Evolutionary conservation across 2,113 vertebrate species (phyloP), one percentile per base, ranked within the genome.

Genomic region (Platichthys flesus): DNA sequence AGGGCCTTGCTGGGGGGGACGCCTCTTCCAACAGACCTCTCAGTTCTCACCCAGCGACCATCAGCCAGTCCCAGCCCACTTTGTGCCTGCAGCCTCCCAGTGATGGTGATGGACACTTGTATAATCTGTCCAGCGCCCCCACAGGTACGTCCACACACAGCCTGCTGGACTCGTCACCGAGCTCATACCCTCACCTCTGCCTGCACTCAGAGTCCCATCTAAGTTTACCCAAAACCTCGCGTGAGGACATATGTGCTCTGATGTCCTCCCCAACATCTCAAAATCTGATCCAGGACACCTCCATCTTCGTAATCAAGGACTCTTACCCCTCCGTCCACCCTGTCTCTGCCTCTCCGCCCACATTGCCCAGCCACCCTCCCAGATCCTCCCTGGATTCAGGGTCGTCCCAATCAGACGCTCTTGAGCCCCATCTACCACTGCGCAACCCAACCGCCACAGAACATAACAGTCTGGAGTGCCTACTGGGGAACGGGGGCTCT

Each of bases 381-480:
- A 64, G 56, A 51, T 66, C 81, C 56, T 70, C 83, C 45, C 28
- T 83, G 70, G 90, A 88, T 67, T 85, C 85, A 16, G 88, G 67
- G 42, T 84, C 81, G 2, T 66, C 63, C 14, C 71, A 61, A 14
- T 68, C 51, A 9, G 88, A 87, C 12, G 71, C 51, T 26, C 72
- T 62, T 1, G 71, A 82, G 16, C 40, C 74, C 49, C 65, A 77
- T 35, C 78, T 76, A 16, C 76, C 89, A 0, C 71, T 92, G 51
- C 76, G 75, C 5, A 76, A 90, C 73, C 71, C 86, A 3, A 71
- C 86, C 31, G 72, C 82, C 2, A 47, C 90, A 24, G 89, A 90
- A 66, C 92, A 93, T 77, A 92, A 80, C n/a, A 93, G 93, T 88
- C 72, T 92, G 80, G 93, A 95, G 87, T 92, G 92, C 79, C 90